Conservation (phyloP, 1,140 invertebrate genomes). For the Stenopsyche tienmushanensis region DNA sequence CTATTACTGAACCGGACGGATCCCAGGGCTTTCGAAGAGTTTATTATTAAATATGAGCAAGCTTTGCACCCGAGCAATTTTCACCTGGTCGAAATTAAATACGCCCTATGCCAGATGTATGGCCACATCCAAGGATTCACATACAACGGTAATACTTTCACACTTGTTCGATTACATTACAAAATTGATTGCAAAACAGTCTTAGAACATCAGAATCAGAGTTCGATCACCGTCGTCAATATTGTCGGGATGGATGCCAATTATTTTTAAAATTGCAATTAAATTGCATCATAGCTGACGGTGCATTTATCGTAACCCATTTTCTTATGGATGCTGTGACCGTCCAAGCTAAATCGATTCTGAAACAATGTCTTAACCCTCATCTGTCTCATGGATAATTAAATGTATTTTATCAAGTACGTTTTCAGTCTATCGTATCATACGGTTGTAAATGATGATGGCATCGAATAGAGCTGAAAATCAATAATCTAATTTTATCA, state of each 20-base stretch:
- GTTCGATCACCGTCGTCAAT: not conserved
- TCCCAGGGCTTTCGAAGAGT: constrained; percentile 60
- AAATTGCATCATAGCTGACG: not conserved
- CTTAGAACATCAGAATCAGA: not conserved
- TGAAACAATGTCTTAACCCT: too few species aligned
- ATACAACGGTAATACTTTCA: constrained; percentile 52
- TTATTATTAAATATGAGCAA: constrained; percentile 60
- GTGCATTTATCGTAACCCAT: too few species aligned
- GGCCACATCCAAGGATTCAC: constrained; percentile 59
- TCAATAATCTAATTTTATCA: too few species aligned
- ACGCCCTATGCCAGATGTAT: constrained; percentile 66
- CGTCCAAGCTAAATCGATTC: not conserved
- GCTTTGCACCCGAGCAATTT: constrained; percentile 65
- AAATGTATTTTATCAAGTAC: not conserved
- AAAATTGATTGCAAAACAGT: not conserved
- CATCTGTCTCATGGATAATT: not conserved
- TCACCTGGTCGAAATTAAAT: constrained; percentile 66
- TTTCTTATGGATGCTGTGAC: too few species aligned
- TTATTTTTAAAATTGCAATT: not conserved
- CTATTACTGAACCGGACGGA: constrained; percentile 57
- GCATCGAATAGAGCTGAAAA: too few species aligned
- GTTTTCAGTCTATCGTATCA: too few species aligned
- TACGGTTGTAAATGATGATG: too few species aligned
- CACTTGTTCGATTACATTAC: not conserved
- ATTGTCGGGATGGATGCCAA: constrained; percentile 6